A percentile compares a stretch with the other conserved stretches of the same genome.
phyloP scores from a whole-genome alignment of 2,888 invertebrate species.

The Ischnus inquisitorius region DNA sequence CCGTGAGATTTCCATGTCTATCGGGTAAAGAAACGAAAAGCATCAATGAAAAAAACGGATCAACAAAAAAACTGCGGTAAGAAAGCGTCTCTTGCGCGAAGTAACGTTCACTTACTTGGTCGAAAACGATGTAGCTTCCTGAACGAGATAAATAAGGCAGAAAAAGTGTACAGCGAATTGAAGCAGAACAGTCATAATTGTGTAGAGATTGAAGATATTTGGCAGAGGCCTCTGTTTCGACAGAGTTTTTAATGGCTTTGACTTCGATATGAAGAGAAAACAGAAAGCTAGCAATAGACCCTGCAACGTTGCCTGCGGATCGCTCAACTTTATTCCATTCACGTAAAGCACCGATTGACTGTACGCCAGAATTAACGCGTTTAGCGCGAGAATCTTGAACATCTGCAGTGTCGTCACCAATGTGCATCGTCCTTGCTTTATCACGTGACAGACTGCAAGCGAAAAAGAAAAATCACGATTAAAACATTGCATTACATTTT shows the following conservation, averaged over 20 bases:
- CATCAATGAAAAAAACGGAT: too few species aligned
- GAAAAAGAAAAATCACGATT: not conserved
- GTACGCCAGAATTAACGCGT: slow-evolving; percentile 98
- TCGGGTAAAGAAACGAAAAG: slow-evolving; percentile 28
- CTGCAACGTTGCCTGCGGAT: slow-evolving; percentile 98
- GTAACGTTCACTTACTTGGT: slow-evolving; percentile 50
- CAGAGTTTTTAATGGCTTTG: slow-evolving; percentile 97
- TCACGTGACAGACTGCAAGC: slow-evolving; percentile 97
- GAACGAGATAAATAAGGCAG: slow-evolving; percentile 95
- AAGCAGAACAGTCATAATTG: slow-evolving; percentile 96
- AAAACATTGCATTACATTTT: too few species aligned
- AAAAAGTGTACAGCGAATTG: slow-evolving; percentile 98
- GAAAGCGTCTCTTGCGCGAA: too few species aligned
- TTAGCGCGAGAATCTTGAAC: slow-evolving; percentile 99
- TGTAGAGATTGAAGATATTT: slow-evolving; percentile 99
- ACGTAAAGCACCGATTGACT: slow-evolving; percentile 99
- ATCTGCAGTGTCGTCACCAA: slow-evolving; percentile 99
- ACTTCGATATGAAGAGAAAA: slow-evolving; percentile 98
- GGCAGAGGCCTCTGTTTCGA: slow-evolving; percentile 98
- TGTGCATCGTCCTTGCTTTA: slow-evolving; percentile 99
- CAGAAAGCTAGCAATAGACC: slow-evolving; percentile 98
- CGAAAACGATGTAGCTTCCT: slow-evolving; percentile 88
- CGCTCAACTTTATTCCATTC: slow-evolving; percentile 99
- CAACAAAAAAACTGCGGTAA: not conserved
- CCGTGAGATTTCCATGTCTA: slow-evolving; percentile 87